Conservation (phyloP, 2,113 vertebrate genomes). For the Sisor rabdophorus region DNA sequence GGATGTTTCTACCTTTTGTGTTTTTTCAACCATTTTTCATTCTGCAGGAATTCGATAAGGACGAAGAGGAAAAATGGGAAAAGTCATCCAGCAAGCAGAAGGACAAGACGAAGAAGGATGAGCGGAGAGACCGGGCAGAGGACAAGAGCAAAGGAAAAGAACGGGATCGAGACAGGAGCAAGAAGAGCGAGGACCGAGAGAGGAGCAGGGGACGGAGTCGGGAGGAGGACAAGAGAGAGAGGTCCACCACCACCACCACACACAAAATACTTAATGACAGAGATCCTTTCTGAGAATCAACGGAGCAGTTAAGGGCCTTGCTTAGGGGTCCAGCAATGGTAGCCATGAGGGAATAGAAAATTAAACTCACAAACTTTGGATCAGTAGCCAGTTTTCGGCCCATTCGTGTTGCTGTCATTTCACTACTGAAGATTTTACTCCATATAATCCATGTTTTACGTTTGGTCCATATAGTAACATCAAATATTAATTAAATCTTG, state of each 20-base stretch:
- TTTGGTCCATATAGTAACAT: no score
- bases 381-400: neutral
- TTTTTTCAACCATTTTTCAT: neutral
- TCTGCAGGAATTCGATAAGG: conserved; percentile 71
- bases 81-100: conserved; percentile 58
- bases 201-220: conserved; percentile 56
- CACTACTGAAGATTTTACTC: no score
- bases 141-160: conserved; percentile 58
- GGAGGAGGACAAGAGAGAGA: conserved; percentile 56
- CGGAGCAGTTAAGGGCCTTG: no score
- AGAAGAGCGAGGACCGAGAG: conserved; percentile 53
- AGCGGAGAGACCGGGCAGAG: conserved; percentile 57
- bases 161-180: conserved; percentile 53
- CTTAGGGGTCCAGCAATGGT: no score
- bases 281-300: no score
- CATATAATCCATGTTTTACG: no score
- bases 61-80: conserved; percentile 64
- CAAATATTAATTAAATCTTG: no score
- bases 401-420: neutral
- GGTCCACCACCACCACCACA: conserved; percentile 44
- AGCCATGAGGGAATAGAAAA: no score
- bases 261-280: neutral
- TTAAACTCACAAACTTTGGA: no score
- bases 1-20: neutral
- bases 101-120: conserved; percentile 64